Conservation (phyloP, 2,113 vertebrate genomes). For the Mellivora capensis region DNA sequence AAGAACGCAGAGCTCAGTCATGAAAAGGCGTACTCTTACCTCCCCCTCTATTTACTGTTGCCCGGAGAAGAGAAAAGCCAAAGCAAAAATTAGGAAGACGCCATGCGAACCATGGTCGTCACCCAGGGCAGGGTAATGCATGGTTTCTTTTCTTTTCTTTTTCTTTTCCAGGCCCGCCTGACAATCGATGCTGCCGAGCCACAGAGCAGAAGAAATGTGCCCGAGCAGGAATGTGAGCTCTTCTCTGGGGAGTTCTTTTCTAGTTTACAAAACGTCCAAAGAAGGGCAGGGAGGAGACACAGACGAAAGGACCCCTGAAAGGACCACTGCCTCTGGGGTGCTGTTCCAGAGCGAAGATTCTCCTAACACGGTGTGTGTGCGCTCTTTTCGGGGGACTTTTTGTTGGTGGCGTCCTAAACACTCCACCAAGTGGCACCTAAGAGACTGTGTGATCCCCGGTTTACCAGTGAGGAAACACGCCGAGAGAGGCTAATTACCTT, state of each 20-base stretch:
- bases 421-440: background rate
- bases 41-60: background rate
- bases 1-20: background rate
- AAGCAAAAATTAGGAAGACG: conserved; percentile 3
- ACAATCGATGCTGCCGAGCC: background rate
- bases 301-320: background rate
- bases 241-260: background rate
- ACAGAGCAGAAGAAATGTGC: background rate
- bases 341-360: background rate
- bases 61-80: conserved; percentile 3
- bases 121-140: background rate
- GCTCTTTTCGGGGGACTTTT: background rate
- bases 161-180: background rate
- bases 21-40: background rate
- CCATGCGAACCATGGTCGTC: background rate
- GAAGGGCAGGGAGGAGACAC: background rate
- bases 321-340: background rate
- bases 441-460: background rate
- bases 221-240: background rate
- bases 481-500: background rate
- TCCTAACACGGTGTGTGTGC: too few relatives aligned
- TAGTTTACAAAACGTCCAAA: conserved; percentile 16
- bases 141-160: background rate
- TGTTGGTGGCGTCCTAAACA: background rate
- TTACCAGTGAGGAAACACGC: background rate